These are phyloP conservation scores for Oncopodura yosiiana DNA, from an alignment of 1,140 invertebrate genomes.

Conservation along the genomic window DNA sequence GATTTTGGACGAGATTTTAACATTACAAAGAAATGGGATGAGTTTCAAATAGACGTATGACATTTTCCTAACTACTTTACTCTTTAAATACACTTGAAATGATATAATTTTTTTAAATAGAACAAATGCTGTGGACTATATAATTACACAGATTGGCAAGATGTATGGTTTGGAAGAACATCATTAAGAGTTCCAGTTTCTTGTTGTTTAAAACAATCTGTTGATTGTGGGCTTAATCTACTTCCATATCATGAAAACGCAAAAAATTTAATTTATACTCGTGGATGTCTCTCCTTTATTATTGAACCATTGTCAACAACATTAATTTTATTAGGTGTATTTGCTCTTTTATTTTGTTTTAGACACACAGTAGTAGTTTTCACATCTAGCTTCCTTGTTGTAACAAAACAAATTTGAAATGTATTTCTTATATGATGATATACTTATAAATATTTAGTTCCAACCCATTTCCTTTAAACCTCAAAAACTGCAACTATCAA, in stretches of 20 bases:
- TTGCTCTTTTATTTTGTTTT: not conserved
- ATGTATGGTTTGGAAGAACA: constrained; percentile 16
- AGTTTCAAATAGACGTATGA: no score
- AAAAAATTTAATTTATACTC: not conserved
- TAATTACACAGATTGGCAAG: constrained; percentile 22
- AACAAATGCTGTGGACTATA: constrained; percentile 15
- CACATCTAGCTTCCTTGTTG: not conserved
- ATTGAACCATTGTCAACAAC: not conserved
- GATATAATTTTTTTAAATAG: not conserved
- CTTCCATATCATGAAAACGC: not conserved
- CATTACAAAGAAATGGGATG: no score
- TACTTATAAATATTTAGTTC: no score
- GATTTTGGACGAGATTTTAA: no score
- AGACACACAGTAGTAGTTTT: not conserved
- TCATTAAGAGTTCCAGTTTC: constrained; percentile 14
- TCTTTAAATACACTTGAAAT: no score
- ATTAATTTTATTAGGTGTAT: not conserved
- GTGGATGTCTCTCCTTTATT: not conserved
- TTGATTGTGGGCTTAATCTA: constrained; percentile 2
- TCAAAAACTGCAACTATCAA: no score
- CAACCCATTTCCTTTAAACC: no score
- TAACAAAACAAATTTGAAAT: not conserved
- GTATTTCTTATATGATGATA: no score
- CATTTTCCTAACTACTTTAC: no score
- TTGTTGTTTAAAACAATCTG: constrained; percentile 5